Evolutionary conservation across 53 echinoderm and acorn worm species (phyloP), one percentile per base, ranked within the genome.

Genomic region (Paracentrotus lividus): DNA sequence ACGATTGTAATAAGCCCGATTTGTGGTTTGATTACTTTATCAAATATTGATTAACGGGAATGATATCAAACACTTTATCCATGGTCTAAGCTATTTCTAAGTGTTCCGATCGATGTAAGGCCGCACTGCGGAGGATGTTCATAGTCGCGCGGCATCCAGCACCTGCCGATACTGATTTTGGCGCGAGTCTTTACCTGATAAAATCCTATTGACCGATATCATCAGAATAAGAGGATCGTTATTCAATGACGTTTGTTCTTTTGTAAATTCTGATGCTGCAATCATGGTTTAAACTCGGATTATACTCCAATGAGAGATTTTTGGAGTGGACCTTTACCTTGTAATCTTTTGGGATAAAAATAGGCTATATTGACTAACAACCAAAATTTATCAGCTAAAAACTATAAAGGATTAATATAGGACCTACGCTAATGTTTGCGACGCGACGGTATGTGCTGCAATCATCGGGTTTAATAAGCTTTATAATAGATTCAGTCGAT

Each of bases 221-320:
- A 16, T 14, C 40, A 36, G 72, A 72, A 1, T 27, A 69, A 12
- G 23, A 7, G 72, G 72, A 72, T 72, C 72, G 40, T 40, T 72
- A 72, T 72, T 69, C 16, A 72, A 72, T 72, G 38, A 72, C 72
- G 72, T 72, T 40, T 72, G 72, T 40, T 5, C 66, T 8, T 18
- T 14, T 27, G 4, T 69, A 69, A 9, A n/a, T n/a, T n/a, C n/a
- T 40, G 40, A 40, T 20, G 38, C 40, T 21, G 72, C 72, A 72
- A 72, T 40, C 72, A 72, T 72, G 72, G 4, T 72, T 72, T 72
- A 36, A 72, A 72, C 72, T 57, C n/a, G n/a, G n/a, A n/a, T n/a
- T n/a, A n/a, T n/a, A n/a, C n/a, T n/a, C n/a, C n/a, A n/a, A n/a
- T n/a, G n/a, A n/a, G n/a, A n/a, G n/a, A n/a, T n/a, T n/a, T n/a